These are phyloP conservation scores for Lepus europaeus DNA, from an alignment of 2,113 vertebrate genomes.

Conservation along the genomic window DNA sequence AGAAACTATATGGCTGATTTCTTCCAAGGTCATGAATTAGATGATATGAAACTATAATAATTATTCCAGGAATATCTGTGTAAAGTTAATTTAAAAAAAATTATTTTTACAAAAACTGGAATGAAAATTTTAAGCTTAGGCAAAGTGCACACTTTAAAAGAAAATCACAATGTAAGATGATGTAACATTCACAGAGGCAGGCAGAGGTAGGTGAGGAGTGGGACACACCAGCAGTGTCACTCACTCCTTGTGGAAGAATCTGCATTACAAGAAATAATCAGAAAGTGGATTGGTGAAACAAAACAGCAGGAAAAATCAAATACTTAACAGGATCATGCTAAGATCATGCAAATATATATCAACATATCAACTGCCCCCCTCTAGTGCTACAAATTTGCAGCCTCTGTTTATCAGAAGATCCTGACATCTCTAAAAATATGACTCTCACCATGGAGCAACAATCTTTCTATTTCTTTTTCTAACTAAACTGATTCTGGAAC, in stretches of 20 bases:
- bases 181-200: neutral
- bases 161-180: neutral
- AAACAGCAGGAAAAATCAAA: neutral
- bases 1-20: neutral
- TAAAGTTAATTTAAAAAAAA: conserved; percentile 23
- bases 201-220: neutral
- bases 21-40: neutral
- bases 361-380: neutral
- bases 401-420: neutral
- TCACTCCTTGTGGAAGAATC: neutral
- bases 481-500: conserved; percentile 6
- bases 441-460: neutral
- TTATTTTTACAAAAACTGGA: conserved; percentile 13
- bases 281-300: neutral
- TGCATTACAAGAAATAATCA: neutral
- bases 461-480: neutral
- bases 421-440: neutral
- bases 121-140: conserved; percentile 28
- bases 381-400: neutral
- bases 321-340: neutral
- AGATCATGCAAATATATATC: neutral
- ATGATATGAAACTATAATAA: conserved; percentile 13
- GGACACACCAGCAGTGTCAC: neutral
- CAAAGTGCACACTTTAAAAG: neutral
- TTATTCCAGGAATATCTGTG: neutral